A percentile compares a stretch with the other conserved stretches of the same genome.
These are phyloP conservation scores for Nephila pilipes DNA, from an alignment of 1,140 invertebrate species.

Conservation along the genomic window DNA sequence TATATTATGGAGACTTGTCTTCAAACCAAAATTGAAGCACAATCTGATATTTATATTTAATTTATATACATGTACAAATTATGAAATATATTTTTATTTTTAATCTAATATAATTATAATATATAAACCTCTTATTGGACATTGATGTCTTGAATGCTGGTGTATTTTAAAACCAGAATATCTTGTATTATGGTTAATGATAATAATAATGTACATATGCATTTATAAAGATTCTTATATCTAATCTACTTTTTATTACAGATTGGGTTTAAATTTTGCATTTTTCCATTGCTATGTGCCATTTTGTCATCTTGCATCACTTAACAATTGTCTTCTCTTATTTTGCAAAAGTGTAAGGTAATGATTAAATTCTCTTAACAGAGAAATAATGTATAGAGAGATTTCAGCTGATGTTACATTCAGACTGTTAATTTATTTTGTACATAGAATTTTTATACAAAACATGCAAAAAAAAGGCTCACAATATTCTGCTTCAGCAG, in stretches of 20 bases:
- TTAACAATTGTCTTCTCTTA: conserved; percentile 17
- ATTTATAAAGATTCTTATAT: conserved; percentile 38
- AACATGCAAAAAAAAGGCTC: background rate
- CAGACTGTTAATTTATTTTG: conserved; percentile 68
- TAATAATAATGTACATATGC: conserved; percentile 18
- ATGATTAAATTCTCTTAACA: background rate
- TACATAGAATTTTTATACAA: conserved; percentile 74
- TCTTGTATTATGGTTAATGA: background rate
- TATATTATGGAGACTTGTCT: conserved; percentile 9
- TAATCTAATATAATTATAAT: conserved; percentile 19
- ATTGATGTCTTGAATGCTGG: background rate
- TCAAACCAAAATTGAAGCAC: conserved; percentile 26
- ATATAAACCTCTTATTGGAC: background rate
- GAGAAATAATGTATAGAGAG: conserved; percentile 43
- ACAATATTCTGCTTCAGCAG: conserved; percentile 44
- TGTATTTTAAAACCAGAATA: conserved; percentile 22
- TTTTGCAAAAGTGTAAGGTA: background rate
- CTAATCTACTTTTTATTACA: conserved; percentile 11
- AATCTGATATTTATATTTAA: conserved; percentile 44
- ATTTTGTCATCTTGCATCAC: conserved; percentile 51
- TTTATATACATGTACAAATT: conserved; percentile 48
- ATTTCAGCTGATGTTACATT: conserved; percentile 18
- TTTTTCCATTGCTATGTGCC: conserved; percentile 64
- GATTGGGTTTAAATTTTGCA: conserved; percentile 25
- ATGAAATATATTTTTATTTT: conserved; percentile 34